A percentile compares a stretch with the other conserved stretches of the same genome.
phyloP scores from a whole-genome alignment of 1,140 invertebrate species.

The Drosophila baimaii region DNA sequence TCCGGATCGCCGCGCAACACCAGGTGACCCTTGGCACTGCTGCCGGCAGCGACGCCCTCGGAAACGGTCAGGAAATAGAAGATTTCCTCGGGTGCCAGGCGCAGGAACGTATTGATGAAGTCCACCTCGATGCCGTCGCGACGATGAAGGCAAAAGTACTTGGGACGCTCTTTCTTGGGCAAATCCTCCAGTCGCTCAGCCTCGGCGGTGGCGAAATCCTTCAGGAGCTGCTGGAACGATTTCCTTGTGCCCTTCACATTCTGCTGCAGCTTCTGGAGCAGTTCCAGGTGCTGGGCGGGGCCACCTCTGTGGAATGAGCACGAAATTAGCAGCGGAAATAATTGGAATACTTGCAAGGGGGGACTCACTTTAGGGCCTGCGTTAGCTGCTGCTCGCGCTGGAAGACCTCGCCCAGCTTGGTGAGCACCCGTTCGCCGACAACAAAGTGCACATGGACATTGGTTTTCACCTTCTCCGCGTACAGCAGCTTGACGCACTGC shows the following conservation, averaged over 20 bases:
- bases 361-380: conserved; percentile 85
- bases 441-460: conserved; percentile 88
- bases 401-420: conserved; percentile 86
- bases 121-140: conserved; percentile 90
- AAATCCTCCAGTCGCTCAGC: conserved; percentile 86
- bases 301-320: conserved; percentile 86
- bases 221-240: conserved; percentile 87
- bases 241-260: conserved; percentile 88
- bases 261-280: conserved; percentile 90
- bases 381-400: conserved; percentile 89
- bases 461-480: conserved; percentile 89
- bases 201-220: conserved; percentile 88
- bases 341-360: no score
- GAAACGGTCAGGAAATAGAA: conserved; percentile 89
- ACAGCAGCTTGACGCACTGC: conserved; percentile 91
- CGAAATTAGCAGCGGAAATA: not conserved
- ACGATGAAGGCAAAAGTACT: conserved; percentile 87
- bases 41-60: conserved; percentile 85
- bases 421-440: conserved; percentile 88
- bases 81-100: conserved; percentile 86
- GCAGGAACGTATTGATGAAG: conserved; percentile 88
- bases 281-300: conserved; percentile 87
- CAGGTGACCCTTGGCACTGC: conserved; percentile 87
- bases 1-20: conserved; percentile 86
- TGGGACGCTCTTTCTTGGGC: conserved; percentile 84